Base-by-base conservation (phyloP, 1,140 invertebrate species). In the Colletes gigas region DNA sequence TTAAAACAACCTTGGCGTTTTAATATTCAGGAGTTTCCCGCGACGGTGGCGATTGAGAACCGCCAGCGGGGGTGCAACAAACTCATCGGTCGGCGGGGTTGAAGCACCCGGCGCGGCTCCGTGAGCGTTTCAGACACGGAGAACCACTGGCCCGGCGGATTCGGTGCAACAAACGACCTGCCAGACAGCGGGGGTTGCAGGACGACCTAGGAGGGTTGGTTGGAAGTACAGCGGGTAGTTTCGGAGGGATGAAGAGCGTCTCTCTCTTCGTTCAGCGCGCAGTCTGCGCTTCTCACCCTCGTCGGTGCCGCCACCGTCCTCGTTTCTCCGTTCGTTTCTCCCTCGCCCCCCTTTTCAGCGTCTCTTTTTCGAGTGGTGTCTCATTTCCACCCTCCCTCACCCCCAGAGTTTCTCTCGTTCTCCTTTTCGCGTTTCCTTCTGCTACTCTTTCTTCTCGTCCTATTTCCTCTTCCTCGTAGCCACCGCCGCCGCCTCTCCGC, bases 121-220 rank as follows among this genome's bases (percentile, higher is more conserved):
- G 54, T n/a, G 19, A 14, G 10, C 44, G 15, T 54, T 66, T 19
- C 30, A 17, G 65, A 65, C 68, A 73, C 83, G 92, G 91, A 93
- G 91, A 91, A 80, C 86, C 91, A 44, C 91, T 92, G 91, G 55
- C 71, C 83, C 88, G 85, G 84, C 86, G 84, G 88, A 90, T 91
- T 91, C 88, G 90, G 90, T 92, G 91, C 92, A 92, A 92, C 91
- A 91, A 92, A 91, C 89, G 89, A 88, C 79, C 77, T 77, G 83
- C 90, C 88, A 92, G 92, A 92, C 92, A 84, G 88, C 88, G 90
- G 82, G 88, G 87, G 88, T 89, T 87, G 89, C 81, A 73, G 80
- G 82, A 85, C 73, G 69, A 75, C 81, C 71, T 72, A 78, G 75
- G 76, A 67, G 47, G 78, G 81, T 76, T 81, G 82, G 84, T 85